These are phyloP conservation scores for Lanistes nyassanus DNA, from an alignment of 1,140 invertebrate species.

Conservation along the genomic window DNA sequence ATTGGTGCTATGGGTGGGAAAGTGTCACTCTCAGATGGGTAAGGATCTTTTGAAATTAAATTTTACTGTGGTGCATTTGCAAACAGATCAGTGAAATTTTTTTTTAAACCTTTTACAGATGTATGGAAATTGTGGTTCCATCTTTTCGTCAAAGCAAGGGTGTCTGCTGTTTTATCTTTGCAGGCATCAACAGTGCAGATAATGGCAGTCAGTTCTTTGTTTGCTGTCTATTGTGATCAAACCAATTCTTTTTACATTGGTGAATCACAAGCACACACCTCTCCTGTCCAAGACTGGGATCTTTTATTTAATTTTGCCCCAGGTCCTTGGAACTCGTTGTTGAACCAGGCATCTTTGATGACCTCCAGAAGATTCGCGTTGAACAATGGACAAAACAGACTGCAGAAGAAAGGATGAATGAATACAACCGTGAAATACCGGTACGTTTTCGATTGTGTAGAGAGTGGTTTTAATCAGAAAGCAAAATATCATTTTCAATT, in stretches of 20 bases:
- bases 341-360: conserved; percentile 45
- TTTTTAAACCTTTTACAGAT: not conserved
- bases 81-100: not conserved
- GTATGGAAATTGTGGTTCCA: not conserved
- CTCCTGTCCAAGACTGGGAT: too few species aligned
- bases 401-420: conserved; percentile 37
- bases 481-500: too few species aligned
- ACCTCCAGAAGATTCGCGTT: conserved; percentile 45
- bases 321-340: conserved; percentile 47
- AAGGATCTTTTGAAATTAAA: conserved; percentile 19
- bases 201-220: not conserved
- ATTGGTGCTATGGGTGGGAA: conserved; percentile 60
- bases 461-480: too few species aligned
- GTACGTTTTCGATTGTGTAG: conserved; percentile 26
- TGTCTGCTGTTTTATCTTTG: too few species aligned
- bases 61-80: not conserved
- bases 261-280: not conserved
- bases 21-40: conserved; percentile 47
- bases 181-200: too few species aligned
- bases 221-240: not conserved
- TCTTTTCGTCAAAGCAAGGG: too few species aligned
- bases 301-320: conserved; percentile 7
- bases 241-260: not conserved
- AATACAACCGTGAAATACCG: conserved; percentile 22
- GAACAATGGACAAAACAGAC: conserved; percentile 47